phyloP scores from a whole-genome alignment of 2,797 vertebrate species.

The Sebastes jordani region DNA sequence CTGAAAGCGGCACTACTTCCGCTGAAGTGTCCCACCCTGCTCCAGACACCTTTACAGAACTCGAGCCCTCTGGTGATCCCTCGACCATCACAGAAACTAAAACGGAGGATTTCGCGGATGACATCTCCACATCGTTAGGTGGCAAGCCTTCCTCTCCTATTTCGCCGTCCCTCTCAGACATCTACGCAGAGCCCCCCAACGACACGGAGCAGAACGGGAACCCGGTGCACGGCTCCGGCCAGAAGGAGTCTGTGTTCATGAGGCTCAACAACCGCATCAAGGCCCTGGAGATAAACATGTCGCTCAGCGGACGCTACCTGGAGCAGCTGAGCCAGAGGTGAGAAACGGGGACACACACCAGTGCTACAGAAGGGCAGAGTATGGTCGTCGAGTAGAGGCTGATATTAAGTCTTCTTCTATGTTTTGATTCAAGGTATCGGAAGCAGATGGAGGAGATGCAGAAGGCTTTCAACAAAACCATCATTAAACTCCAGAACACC shows the following conservation, averaged over 20 bases:
- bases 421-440: slow-evolving; percentile 86
- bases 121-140: slow-evolving; percentile 63
- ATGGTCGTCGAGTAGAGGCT: neutral
- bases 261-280: slow-evolving; percentile 98
- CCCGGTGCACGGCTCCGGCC: slow-evolving; percentile 89
- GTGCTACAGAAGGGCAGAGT: no score
- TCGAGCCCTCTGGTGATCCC: slow-evolving; percentile 9
- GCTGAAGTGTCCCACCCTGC: slow-evolving; percentile 2
- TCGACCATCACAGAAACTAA: slow-evolving; percentile 30
- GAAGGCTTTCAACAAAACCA: slow-evolving; percentile 97
- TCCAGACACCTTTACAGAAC: slow-evolving; percentile 26
- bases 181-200: slow-evolving; percentile 92
- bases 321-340: slow-evolving; percentile 98
- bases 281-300: slow-evolving; percentile 98
- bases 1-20: neutral
- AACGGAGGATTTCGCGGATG: slow-evolving; percentile 82
- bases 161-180: slow-evolving; percentile 81
- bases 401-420: neutral
- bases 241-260: slow-evolving; percentile 99
- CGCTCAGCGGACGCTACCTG: slow-evolving; percentile 95
- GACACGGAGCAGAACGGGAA: slow-evolving; percentile 86
- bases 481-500: slow-evolving; percentile 97
- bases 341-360: neutral
- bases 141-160: slow-evolving; percentile 10
- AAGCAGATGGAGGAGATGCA: slow-evolving; percentile 99